A percentile compares a stretch with the other conserved stretches of the same genome.
Conservation (phyloP, 2,888 invertebrate genomes). For the Euzophera pinguis region DNA sequence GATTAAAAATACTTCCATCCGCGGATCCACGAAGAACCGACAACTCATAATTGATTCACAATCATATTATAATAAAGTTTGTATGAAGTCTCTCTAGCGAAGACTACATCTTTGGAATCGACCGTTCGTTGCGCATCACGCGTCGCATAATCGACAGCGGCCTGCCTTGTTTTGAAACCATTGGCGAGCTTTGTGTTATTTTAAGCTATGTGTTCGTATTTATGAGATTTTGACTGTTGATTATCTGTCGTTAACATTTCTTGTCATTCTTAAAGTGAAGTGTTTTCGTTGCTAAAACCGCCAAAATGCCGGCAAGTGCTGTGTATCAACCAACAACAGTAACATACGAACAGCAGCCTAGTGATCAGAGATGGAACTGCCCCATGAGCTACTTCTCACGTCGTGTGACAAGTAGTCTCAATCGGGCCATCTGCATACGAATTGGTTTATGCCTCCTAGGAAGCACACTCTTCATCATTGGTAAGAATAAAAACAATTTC, state of each 20-base stretch:
- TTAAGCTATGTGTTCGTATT: slow-evolving; percentile 17
- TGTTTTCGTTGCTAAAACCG: slow-evolving; percentile 25
- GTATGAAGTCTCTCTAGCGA: no score
- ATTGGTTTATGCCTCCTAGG: slow-evolving; percentile 65
- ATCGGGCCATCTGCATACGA: slow-evolving; percentile 62
- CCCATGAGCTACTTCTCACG: slow-evolving; percentile 78
- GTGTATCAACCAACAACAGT: slow-evolving; percentile 90
- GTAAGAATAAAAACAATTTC: slow-evolving; percentile 43
- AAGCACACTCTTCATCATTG: slow-evolving; percentile 64
- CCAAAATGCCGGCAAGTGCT: slow-evolving; percentile 84
- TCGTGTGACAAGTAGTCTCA: slow-evolving; percentile 70
- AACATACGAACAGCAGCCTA: slow-evolving; percentile 83
- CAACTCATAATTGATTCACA: no score
- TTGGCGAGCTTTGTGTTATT: neutral
- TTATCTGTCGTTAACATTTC: slow-evolving; percentile 10
- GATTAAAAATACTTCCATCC: neutral
- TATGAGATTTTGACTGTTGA: slow-evolving; percentile 10
- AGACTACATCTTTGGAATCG: neutral
- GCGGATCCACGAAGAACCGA: no score
- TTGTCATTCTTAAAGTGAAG: slow-evolving; percentile 31
- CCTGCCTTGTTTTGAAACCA: neutral
- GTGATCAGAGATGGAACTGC: slow-evolving; percentile 78
- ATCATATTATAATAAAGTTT: neutral
- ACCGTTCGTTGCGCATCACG: slow-evolving; percentile 7
- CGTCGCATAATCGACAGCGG: neutral